Evolutionary conservation across 2,797 vertebrate species (phyloP), one percentile per base, ranked within the genome.

Genomic region (Phyllotis vaccarum): DNA sequence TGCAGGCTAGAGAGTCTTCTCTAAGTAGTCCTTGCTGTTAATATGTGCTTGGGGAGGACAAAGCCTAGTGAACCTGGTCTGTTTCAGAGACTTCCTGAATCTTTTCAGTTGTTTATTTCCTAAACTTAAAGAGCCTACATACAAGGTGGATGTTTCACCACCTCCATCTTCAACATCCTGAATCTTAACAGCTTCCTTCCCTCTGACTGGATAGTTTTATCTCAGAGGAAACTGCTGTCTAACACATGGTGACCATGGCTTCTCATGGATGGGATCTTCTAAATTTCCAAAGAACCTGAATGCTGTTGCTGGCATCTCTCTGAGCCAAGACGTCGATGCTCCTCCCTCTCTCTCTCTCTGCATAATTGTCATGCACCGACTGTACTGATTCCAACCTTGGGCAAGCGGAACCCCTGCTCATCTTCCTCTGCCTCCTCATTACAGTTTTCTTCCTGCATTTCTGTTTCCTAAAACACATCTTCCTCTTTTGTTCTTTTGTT

Each of bases 401-500:
- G 58, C 80, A 60, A 7, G 16, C 17, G 80, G 56, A 43, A 8
- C 58, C 12, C 49, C 46, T 52, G 6, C 9, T 43, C 43, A 17
- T 19, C 24, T 31, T 43, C 1, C 27, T 19, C 43, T 54, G 76
- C 56, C 37, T n/a, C 19, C 31, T 27, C 49, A 78, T 49, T 49
- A 34, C 27, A 21, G 19, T 24, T 54, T 76, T 79, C 52, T 90
- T 83, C 34, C 24, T 31, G 19, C 5, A 43, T 6, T 54, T 43
- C 9, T 1, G 4, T 37, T 40, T 90, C 56, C 54, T 46, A 46
- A 79, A 90, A 81, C 10, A 93, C 54, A 29, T 10, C 81, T 96
- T 92, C 27, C 17, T 54, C 49, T 76, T 92, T 85, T 78, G 64
- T 86, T 86, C 24, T 79, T 10, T 89, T 68, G 17, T 82, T 90